Evolutionary conservation across 2,113 vertebrate genomes (phyloP), one percentile per base, ranked within the genome.

Genomic region (Nothobranchius kuhntae): DNA sequence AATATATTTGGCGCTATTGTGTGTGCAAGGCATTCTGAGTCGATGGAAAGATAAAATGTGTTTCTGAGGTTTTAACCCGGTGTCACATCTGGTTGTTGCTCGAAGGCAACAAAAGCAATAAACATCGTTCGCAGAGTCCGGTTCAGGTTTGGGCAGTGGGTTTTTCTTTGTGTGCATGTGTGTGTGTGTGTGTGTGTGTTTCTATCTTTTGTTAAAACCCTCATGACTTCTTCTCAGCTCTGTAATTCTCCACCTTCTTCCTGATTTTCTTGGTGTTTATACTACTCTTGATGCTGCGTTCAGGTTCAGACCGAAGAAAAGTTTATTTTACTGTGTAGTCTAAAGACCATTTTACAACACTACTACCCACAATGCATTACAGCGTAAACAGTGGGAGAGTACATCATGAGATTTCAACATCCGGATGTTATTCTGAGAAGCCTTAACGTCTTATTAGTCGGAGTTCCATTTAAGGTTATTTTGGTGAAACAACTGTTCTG

Each of bases 401-500:
- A 21, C 13, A 30, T 55, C 4, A n/a, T 35, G 14, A 55, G 12
- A n/a, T 42, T 6, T 36, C 13, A 2, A 9, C 30, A 15, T 21
- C n/a, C 15, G n/a, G n/a, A 21, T 21, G 38, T 57, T 57, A 21
- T 40, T 42, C 55, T 44, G 12, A 44, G 12, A 21, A 58, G 55
- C 38, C 38, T 13, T 42, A 13, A 44, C 42, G 55, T 58, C 55
- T 7, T 58, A 44, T 17, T 58, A 58, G 55, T 21, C 55, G n/a
- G 55, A 21, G 55, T 58, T 58, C n/a, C 38, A 42, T 58, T 58
- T 58, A 21, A 17, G 2, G 8, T n/a, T 91, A 71, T 85, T 47
- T 83, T 69, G 58, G 50, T 81, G 77, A 75, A 59, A 64, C 68
- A 68, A 61, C 71, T 85, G 83, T 90, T 73, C 66, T 86, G 77